Percentiles rank a stretch among this genome's conserved stretches.
Evolutionary conservation across 2,113 vertebrate genomes (phyloP).

Genomic region (Ciconia stormi): DNA sequence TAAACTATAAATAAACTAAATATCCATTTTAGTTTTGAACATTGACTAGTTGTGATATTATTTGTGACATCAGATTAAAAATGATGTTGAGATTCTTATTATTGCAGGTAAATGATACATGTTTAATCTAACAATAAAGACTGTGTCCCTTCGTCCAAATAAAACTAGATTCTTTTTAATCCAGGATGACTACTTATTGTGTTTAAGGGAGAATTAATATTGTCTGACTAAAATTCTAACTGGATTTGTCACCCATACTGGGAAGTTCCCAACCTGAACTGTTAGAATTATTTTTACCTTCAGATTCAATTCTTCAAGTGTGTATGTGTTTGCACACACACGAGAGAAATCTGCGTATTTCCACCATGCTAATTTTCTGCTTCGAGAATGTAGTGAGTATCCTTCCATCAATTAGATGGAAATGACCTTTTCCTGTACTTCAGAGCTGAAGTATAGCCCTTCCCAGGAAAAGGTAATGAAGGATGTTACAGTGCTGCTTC

Average conservation of each 20-base stretch:
- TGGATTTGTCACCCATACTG: neutral
- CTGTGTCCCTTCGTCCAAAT: conserved; percentile 48
- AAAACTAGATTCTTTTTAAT: conserved; percentile 42
- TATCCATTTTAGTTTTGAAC: conserved; percentile 52
- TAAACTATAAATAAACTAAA: conserved; percentile 39
- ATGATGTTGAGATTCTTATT: conserved; percentile 30
- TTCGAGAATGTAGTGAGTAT: neutral
- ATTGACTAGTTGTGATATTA: conserved; percentile 19
- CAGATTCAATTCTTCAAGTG: neutral
- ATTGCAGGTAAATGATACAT: neutral
- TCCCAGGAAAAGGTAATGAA: neutral
- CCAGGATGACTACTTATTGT: neutral
- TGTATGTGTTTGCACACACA: neutral
- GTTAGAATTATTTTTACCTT: neutral
- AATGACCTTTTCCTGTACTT: neutral
- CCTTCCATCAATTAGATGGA: neutral
- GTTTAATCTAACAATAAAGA: conserved; percentile 40
- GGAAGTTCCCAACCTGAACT: neutral
- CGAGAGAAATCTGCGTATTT: neutral
- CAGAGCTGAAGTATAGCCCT: neutral
- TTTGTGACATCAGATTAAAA: conserved; percentile 5
- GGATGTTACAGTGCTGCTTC: neutral
- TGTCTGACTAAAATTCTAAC: neutral
- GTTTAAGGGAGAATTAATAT: neutral
- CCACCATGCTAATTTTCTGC: neutral